phyloP scores from a whole-genome alignment of 2,797 vertebrate genomes.

The Harpagifer antarcticus region DNA sequence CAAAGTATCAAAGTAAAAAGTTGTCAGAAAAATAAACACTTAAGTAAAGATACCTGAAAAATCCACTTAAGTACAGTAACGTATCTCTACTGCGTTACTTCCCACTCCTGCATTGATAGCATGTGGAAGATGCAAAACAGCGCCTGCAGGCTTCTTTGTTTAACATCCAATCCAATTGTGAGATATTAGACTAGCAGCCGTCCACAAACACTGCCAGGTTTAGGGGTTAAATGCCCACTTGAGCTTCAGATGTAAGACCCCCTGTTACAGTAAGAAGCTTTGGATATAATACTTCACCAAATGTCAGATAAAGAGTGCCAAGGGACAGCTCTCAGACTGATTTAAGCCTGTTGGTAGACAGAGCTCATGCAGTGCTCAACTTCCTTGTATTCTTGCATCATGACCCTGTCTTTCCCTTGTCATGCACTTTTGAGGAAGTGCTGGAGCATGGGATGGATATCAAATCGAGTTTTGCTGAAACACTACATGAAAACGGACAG shows the following conservation, averaged over 20 bases:
- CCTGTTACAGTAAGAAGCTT: slow-evolving; percentile 44
- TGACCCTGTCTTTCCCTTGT: neutral
- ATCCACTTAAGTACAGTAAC: no score
- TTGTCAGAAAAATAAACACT: no score
- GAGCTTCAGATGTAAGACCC: slow-evolving; percentile 12
- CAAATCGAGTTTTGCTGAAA: slow-evolving; percentile 2
- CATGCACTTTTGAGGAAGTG: neutral
- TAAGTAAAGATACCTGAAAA: no score
- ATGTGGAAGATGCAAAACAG: slow-evolving; percentile 13
- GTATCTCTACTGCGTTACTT: no score
- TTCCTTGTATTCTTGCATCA: slow-evolving; percentile 7
- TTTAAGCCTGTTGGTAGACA: slow-evolving; percentile 28
- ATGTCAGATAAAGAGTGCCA: slow-evolving; percentile 36
- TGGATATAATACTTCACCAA: slow-evolving; percentile 51
- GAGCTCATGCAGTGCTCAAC: slow-evolving; percentile 11
- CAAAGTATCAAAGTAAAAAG: no score
- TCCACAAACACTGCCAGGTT: neutral
- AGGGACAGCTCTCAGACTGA: slow-evolving; percentile 22
- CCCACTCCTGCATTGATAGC: no score
- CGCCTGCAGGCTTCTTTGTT: neutral
- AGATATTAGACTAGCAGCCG: neutral
- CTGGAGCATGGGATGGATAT: neutral
- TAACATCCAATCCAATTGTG: slow-evolving; percentile 4
- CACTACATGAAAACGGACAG: neutral
- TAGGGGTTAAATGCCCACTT: slow-evolving; percentile 8